Evolutionary conservation across 2,113 vertebrate species (phyloP).

Genomic region (Macaca mulatta): DNA sequence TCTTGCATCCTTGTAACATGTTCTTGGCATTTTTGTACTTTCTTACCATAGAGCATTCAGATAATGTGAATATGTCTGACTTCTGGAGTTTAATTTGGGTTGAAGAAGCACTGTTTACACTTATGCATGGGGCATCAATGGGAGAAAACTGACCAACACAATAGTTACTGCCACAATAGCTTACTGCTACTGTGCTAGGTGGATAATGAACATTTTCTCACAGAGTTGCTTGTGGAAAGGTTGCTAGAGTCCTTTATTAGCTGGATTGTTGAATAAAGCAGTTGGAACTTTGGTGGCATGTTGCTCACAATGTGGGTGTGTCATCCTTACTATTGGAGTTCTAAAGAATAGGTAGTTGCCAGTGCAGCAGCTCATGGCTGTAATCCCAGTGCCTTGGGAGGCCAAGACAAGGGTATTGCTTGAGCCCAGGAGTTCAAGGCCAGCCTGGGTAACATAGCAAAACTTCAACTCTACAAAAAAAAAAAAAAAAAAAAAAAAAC

Average conservation of each 20-base stretch:
- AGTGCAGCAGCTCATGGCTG: too few species aligned
- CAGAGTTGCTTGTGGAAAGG: neutral
- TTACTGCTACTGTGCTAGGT: neutral
- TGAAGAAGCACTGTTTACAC: neutral
- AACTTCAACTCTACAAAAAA: too few species aligned
- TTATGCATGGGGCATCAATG: neutral
- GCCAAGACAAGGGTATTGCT: too few species aligned
- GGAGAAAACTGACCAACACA: neutral
- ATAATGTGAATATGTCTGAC: neutral
- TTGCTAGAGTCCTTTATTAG: neutral
- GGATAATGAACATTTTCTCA: neutral
- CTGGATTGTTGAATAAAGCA: neutral
- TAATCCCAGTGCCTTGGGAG: too few species aligned
- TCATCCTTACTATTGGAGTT: neutral
- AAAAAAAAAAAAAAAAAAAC: rapidly evolving
- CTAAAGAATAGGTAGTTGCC: neutral
- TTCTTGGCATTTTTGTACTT: neutral
- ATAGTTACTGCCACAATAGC: neutral
- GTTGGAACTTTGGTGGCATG: neutral
- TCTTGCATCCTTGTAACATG: neutral
- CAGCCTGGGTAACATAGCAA: too few species aligned
- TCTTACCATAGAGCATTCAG: neutral
- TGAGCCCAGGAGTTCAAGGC: too few species aligned
- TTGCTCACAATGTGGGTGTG: neutral
- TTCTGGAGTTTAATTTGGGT: neutral